Conservation (phyloP, 2,888 invertebrate species). For the Drosophila glabriapex region DNA sequence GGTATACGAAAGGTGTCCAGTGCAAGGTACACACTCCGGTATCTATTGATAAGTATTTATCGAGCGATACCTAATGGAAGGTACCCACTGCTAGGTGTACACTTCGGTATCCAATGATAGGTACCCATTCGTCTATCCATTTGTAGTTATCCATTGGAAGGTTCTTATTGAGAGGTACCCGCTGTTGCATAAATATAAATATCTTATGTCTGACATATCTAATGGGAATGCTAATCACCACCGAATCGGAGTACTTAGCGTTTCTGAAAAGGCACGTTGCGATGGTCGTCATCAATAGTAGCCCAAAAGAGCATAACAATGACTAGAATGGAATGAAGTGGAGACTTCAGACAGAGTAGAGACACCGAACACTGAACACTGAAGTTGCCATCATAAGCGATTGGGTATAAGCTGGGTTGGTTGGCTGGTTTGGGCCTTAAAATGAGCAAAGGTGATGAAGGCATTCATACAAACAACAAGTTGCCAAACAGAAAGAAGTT, state of each 20-base stretch:
- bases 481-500: neutral
- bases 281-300: conserved; percentile 15
- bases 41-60: neutral
- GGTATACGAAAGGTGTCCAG: neutral
- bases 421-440: neutral
- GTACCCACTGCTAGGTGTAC: neutral
- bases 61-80: neutral
- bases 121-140: neutral
- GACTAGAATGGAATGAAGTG: conserved; percentile 8
- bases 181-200: neutral
- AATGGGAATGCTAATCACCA: neutral
- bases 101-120: neutral
- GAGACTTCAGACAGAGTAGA: neutral
- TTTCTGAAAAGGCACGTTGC: neutral
- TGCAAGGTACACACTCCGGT: neutral
- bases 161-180: neutral
- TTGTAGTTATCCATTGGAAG: neutral
- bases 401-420: neutral
- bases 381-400: conserved; percentile 8
- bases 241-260: neutral
- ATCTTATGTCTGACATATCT: neutral
- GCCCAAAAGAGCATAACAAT: conserved; percentile 41
- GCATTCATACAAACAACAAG: neutral
- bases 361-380: neutral
- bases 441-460: neutral